phyloP scores from a whole-genome alignment of 2,113 vertebrate species.

The Felis chaus region DNA sequence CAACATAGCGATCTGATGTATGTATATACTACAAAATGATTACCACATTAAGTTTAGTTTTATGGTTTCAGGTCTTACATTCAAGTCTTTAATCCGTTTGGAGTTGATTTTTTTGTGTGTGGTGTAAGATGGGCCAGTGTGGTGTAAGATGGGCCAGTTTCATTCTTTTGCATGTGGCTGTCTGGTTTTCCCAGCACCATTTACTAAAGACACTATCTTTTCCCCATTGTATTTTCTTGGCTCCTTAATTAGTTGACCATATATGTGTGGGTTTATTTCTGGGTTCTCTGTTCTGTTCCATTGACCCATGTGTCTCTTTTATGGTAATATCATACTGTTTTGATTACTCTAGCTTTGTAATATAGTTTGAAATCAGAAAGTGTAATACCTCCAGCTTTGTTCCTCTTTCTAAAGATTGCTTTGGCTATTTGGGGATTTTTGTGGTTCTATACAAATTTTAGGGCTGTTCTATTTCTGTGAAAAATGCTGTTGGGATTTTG shows the following conservation, averaged over 20 bases:
- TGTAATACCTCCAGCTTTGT: neutral
- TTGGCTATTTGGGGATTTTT: neutral
- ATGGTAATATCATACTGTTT: neutral
- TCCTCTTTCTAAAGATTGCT: neutral
- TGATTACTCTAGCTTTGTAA: neutral
- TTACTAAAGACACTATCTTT: neutral
- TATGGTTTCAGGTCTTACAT: neutral
- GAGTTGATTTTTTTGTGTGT: neutral
- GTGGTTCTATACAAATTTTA: neutral
- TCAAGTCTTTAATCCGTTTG: neutral
- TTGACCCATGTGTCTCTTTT: neutral
- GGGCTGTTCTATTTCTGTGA: conserved; percentile 21
- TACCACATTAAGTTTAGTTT: neutral
- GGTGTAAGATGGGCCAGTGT: neutral
- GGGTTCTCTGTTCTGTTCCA: neutral
- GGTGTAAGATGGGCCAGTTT: neutral
- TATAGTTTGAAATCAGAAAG: neutral
- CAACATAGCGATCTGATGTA: neutral
- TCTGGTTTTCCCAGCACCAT: neutral
- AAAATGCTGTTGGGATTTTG: conserved; percentile 19
- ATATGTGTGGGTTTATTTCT: neutral
- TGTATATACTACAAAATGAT: neutral
- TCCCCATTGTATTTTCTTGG: neutral
- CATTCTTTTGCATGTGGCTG: neutral
- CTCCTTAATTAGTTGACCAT: neutral